Evolutionary conservation across 2,888 invertebrate species (phyloP).

Genomic region (Abrostola tripartita): DNA sequence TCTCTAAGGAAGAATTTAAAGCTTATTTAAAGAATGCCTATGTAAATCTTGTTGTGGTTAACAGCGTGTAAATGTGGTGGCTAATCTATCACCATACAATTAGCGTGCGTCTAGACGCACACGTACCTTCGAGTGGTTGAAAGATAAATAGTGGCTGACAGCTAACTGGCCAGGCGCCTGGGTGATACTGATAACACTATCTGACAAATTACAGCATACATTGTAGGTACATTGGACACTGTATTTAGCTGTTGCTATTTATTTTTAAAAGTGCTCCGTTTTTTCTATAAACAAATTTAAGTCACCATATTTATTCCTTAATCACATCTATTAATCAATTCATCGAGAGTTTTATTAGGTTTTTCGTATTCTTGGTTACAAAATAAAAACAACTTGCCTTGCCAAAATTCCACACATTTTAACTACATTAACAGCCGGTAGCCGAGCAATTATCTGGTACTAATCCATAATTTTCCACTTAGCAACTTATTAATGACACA

Average conservation of each 20-base stretch:
- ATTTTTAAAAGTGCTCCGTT: slow-evolving; percentile 28
- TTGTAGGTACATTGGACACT: slow-evolving; percentile 47
- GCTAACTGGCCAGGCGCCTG: slow-evolving; percentile 68
- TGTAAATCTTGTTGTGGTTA: slow-evolving; percentile 56
- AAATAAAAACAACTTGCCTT: slow-evolving; percentile 22
- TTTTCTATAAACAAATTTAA: slow-evolving; percentile 14
- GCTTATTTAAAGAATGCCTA: slow-evolving; percentile 53
- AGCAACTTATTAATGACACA: slow-evolving; percentile 46
- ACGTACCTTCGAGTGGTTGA: slow-evolving; percentile 62
- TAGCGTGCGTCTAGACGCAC: slow-evolving; percentile 63
- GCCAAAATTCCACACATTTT: slow-evolving; percentile 36
- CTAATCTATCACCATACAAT: slow-evolving; percentile 72
- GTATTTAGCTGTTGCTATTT: slow-evolving; percentile 36
- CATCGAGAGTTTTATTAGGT: slow-evolving; percentile 29
- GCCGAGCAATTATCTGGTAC: slow-evolving; percentile 26
- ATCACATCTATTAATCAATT: slow-evolving; percentile 34
- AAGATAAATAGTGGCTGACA: slow-evolving; percentile 71
- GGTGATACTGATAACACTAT: slow-evolving; percentile 68
- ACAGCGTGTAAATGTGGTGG: slow-evolving; percentile 55
- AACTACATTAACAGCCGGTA: slow-evolving; percentile 15
- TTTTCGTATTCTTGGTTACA: slow-evolving; percentile 1
- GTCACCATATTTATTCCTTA: slow-evolving; percentile 22
- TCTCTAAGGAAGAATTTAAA: slow-evolving; percentile 41
- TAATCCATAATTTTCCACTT: slow-evolving; percentile 52
- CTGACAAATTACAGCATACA: slow-evolving; percentile 71